These are phyloP conservation scores for Discoglossus pictus DNA, from an alignment of 2,797 vertebrate species.

Conservation along the genomic window DNA sequence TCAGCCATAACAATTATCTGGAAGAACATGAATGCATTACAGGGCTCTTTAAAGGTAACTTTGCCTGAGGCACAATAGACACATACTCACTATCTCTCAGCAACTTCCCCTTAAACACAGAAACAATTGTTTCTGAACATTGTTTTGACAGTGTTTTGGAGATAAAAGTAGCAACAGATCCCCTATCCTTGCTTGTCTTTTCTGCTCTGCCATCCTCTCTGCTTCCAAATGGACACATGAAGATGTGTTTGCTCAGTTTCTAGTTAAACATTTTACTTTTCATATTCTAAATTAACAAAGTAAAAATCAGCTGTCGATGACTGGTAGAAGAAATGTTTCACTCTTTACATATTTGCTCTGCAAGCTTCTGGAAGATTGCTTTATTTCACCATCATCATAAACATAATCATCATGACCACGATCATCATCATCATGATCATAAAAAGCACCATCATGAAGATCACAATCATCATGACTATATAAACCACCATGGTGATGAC, in stretches of 20 bases:
- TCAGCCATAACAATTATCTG: too few species aligned
- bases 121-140: conserved; percentile 15
- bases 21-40: not conserved
- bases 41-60: not conserved
- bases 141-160: conserved; percentile 27
- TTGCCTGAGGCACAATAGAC: conserved; percentile 3
- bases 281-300: too few species aligned
- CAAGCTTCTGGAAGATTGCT: conserved; percentile 3
- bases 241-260: too few species aligned
- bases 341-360: not conserved
- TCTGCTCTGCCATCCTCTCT: not conserved
- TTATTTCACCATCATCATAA: not conserved
- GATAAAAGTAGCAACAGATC: conserved; percentile 2
- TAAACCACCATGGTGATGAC: too few species aligned
- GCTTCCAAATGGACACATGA: too few species aligned
- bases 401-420: too few species aligned
- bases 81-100: conserved; percentile 20
- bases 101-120: conserved; percentile 28
- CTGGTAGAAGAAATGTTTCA: conserved; percentile 7
- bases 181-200: conserved; percentile 2
- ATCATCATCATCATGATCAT: too few species aligned
- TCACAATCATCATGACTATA: too few species aligned
- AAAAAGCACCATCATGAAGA: too few species aligned
- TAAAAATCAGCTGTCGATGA: not conserved
- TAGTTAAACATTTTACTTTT: too few species aligned